Base-by-base conservation (phyloP, 2,888 invertebrate genomes). In the Drosophila melanosoma region DNA sequence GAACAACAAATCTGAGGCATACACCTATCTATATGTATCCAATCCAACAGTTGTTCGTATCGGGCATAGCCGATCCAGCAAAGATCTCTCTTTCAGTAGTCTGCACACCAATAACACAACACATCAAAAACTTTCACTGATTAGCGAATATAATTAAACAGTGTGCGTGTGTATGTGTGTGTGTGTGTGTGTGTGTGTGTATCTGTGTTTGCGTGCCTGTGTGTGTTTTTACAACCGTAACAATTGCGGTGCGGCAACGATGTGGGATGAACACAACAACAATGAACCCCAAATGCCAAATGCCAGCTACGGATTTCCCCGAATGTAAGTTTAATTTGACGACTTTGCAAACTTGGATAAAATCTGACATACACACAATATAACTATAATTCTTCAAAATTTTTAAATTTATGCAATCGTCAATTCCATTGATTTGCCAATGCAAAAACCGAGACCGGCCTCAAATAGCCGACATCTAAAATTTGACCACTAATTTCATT, bases 71-170 rank as follows among this genome's bases (percentile, higher is more conserved):
- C 66, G 73, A 67, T 36, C 17, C 32, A 20, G 61, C 60, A 53
- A 35, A 61, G 40, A 66, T 48, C 54, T 56, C 61, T 54, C 58
- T 49, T 59, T 23, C 26, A 54, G n/a, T 63, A 62, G 45, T 36
- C 49, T 59, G 68, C 73, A 74, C 73, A 57, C 4, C 57, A 57
- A 32, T 6, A 32, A 35, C 53, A 53, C 53, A 53, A 17, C 32
- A 42, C 40, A 20, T 8, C 3, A 15, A 49, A 56, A 74, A 74
- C 79, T 79, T 76, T 74, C 79, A 62, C 76, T 60, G 40, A 51
- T 23, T 51, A 69, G 58, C 57, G n/a, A 20, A 42, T n/a, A 29
- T 15, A 51, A 20, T 51, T 6, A 15, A n/a, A 35, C 26, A 53
- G 33, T 48, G 35, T 17, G 29, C 17, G 49, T 15, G 45, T n/a